Conservation (phyloP, 2,888 invertebrate species). For the Leptinotarsa peninsularis region DNA sequence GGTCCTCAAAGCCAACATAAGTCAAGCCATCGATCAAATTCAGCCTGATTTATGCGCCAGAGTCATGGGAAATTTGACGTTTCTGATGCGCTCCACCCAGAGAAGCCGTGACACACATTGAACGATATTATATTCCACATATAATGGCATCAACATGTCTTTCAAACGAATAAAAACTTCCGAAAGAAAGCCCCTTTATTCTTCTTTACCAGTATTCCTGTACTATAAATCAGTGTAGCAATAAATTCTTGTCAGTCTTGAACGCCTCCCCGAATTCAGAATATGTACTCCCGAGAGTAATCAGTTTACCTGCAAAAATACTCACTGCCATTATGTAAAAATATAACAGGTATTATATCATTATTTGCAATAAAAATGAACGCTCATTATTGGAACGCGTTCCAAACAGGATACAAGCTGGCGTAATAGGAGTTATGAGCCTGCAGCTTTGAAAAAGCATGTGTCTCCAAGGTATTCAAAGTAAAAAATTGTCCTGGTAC, state of each 20-base stretch:
- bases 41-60: no score
- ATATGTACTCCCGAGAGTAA: conserved; percentile 4
- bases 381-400: conserved; percentile 28
- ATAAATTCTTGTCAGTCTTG: conserved; percentile 4
- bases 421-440: conserved; percentile 24
- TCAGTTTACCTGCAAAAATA: conserved; percentile 17
- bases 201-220: not conserved
- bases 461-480: conserved; percentile 19
- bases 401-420: conserved; percentile 27
- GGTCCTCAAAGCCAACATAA: no score
- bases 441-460: conserved; percentile 15
- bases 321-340: conserved; percentile 19
- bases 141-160: no score
- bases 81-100: no score
- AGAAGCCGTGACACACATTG: no score
- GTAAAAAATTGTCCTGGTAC: conserved; percentile 14
- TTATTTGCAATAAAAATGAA: conserved; percentile 27
- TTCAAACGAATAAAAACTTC: no score
- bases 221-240: not conserved
- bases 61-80: no score
- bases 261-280: conserved; percentile 13
- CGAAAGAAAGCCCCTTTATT: not conserved
- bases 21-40: no score
- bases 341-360: conserved; percentile 22
- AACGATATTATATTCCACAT: no score